These are phyloP conservation scores for Tonatia bakeri DNA, from an alignment of 2,113 vertebrate genomes.

Conservation along the genomic window DNA sequence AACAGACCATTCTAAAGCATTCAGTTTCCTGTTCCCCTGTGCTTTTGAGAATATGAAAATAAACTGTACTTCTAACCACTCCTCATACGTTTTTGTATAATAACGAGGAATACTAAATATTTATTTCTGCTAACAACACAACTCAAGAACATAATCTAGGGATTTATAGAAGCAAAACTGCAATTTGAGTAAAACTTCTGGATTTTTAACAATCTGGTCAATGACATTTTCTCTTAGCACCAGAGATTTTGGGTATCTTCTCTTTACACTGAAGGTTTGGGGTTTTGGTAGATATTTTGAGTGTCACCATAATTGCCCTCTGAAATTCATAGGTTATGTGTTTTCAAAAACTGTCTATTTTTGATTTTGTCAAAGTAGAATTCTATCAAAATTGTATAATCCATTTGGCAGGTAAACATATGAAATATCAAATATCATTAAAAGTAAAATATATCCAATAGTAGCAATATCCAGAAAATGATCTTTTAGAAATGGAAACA, in stretches of 20 bases:
- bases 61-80: background rate
- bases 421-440: background rate
- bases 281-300: background rate
- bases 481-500: background rate
- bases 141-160: background rate
- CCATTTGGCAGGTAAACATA: background rate
- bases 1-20: conserved; percentile 6
- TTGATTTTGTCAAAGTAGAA: background rate
- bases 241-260: background rate
- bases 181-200: background rate
- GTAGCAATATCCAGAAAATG: background rate
- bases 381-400: background rate
- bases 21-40: conserved; percentile 40
- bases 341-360: background rate
- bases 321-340: background rate
- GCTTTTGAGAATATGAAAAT: conserved; percentile 38
- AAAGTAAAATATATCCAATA: background rate
- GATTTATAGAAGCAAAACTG: background rate
- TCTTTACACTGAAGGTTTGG: background rate
- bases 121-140: conserved; percentile 17
- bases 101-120: conserved; percentile 16
- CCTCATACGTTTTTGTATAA: background rate
- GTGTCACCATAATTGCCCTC: background rate
- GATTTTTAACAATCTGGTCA: background rate
- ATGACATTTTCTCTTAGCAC: background rate